These are phyloP conservation scores for Apostichopus parvimensis DNA, from an alignment of 35 echinoderm and acorn worm genomes.

Conservation along the genomic window DNA sequence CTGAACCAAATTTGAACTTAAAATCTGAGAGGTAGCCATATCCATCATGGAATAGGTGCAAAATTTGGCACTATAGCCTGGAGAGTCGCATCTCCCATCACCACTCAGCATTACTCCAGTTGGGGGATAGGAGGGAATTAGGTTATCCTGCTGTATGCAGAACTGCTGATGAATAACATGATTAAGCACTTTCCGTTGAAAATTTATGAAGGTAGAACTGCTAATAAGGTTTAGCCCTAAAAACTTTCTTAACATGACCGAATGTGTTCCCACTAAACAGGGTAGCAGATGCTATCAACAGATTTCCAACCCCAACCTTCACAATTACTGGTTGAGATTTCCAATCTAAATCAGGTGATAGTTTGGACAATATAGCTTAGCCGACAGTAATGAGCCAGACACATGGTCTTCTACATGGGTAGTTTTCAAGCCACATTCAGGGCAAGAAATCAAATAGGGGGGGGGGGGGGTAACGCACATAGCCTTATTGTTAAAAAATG, in stretches of 20 bases:
- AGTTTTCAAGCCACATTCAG: too few species aligned
- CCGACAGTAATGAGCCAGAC: slow-evolving; percentile 18
- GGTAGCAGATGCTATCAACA: slow-evolving; percentile 24
- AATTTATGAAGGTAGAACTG: neutral
- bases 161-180: slow-evolving; percentile 34
- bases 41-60: slow-evolving; percentile 78
- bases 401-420: too few species aligned
- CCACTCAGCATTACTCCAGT: slow-evolving; percentile 23
- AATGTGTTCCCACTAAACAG: slow-evolving; percentile 64
- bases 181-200: slow-evolving; percentile 18
- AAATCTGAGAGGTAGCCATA: slow-evolving; percentile 31
- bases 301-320: neutral
- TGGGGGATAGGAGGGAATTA: neutral
- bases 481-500: too few species aligned
- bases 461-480: too few species aligned
- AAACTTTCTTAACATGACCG: neutral
- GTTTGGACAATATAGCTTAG: slow-evolving; percentile 33
- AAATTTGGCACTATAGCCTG: slow-evolving; percentile 66
- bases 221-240: slow-evolving; percentile 31
- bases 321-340: slow-evolving; percentile 53
- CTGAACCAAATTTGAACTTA: slow-evolving; percentile 54
- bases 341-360: slow-evolving; percentile 6
- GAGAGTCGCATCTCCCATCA: slow-evolving; percentile 70
- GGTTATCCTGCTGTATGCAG: neutral
- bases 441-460: too few species aligned